Conservation (phyloP, 1,140 invertebrate genomes). For the Trachymyrmex septentrionalis region DNA sequence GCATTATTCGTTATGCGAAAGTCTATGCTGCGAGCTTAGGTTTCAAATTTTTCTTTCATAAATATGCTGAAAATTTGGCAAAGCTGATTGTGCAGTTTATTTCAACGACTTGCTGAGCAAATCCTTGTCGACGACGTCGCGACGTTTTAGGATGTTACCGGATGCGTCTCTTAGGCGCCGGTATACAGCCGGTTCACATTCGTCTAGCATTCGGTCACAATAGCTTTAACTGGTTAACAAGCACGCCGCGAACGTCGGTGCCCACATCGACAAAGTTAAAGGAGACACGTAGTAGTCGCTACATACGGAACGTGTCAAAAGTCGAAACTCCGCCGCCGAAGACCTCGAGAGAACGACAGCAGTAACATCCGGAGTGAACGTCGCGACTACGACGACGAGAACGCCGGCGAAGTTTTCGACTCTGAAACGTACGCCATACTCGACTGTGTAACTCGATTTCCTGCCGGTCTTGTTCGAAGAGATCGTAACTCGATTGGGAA, state of each 20-base stretch:
- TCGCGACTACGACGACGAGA: constrained; percentile 26
- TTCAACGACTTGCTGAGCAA: background rate
- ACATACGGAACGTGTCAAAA: constrained; percentile 68
- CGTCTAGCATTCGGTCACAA: constrained; percentile 67
- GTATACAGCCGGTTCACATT: background rate
- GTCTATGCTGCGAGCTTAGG: too few relatives aligned
- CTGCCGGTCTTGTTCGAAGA: constrained; percentile 45
- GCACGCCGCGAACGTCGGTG: constrained; percentile 51
- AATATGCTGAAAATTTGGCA: background rate
- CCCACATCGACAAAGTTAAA: constrained; percentile 38
- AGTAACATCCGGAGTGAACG: constrained; percentile 33
- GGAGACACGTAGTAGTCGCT: constrained; percentile 40
- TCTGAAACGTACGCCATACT: constrained; percentile 7
- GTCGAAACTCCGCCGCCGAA: constrained; percentile 58
- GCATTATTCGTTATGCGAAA: too few relatives aligned
- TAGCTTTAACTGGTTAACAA: constrained; percentile 76
- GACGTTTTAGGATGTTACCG: constrained; percentile 66
- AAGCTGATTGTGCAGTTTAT: background rate
- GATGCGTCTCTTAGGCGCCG: constrained; percentile 66
- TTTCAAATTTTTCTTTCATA: background rate
- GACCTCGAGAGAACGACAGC: constrained; percentile 32
- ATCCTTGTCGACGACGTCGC: constrained; percentile 34
- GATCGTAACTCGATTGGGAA: constrained; percentile 47
- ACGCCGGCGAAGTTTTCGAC: constrained; percentile 52
- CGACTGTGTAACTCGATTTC: constrained; percentile 53